Conservation (phyloP, 2,797 vertebrate genomes). For the Ceryle rudis region DNA sequence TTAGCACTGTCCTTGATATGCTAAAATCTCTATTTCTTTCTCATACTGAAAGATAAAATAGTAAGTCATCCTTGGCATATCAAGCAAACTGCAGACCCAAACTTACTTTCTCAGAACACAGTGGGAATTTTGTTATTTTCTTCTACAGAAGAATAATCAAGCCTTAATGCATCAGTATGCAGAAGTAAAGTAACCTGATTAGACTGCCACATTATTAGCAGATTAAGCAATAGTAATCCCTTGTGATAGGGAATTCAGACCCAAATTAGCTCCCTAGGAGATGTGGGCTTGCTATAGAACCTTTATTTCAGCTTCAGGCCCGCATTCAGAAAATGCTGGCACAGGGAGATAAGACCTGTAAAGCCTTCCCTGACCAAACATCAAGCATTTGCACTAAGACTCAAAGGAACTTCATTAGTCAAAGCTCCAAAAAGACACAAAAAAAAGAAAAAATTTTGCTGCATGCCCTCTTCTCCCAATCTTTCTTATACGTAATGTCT, state of each 20-base stretch:
- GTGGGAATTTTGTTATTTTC: neutral
- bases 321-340: neutral
- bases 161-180: neutral
- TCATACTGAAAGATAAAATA: neutral
- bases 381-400: neutral
- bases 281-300: neutral
- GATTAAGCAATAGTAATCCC: constrained; percentile 49
- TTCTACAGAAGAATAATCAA: neutral
- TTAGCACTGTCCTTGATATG: neutral
- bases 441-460: neutral
- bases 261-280: constrained; percentile 41
- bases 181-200: constrained; percentile 34
- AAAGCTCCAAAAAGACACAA: neutral
- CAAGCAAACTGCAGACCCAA: neutral
- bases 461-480: neutral
- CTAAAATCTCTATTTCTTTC: neutral
- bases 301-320: constrained; percentile 19
- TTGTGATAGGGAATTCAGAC: constrained; percentile 26
- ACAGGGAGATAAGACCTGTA: neutral
- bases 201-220: constrained; percentile 5
- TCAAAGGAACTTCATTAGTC: neutral
- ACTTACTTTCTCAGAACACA: neutral
- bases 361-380: neutral
- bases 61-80: neutral
- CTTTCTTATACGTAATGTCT: neutral